Percentiles rank a stretch among this genome's conserved stretches.
phyloP scores from a whole-genome alignment of 2,888 invertebrate genomes.

The Thymelicus lineola region DNA sequence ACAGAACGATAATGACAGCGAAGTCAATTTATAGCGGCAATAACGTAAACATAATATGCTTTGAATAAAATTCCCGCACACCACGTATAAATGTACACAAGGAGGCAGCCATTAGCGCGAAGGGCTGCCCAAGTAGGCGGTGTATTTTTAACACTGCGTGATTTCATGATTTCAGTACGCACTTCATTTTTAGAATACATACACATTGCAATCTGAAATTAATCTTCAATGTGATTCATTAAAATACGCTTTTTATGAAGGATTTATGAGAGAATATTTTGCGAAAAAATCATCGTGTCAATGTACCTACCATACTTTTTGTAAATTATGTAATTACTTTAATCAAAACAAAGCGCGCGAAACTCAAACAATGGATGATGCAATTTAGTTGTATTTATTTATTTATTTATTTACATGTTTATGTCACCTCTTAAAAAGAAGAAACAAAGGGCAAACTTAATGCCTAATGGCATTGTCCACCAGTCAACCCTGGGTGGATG shows the following conservation, averaged over 20 bases:
- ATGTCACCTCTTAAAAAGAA: too few relatives aligned
- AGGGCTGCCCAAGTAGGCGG: conserved; percentile 26
- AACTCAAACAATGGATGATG: background rate
- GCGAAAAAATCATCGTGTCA: background rate
- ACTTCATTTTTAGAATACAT: conserved; percentile 66
- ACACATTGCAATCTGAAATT: conserved; percentile 49
- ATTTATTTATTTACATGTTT: too few relatives aligned
- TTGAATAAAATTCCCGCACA: conserved; percentile 40
- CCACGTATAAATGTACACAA: conserved; percentile 28
- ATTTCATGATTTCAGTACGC: conserved; percentile 63
- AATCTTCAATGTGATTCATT: conserved; percentile 41
- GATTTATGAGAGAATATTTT: background rate
- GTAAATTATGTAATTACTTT: too few relatives aligned
- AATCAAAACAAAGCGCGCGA: background rate
- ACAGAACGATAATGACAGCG: conserved; percentile 36
- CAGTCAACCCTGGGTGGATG: too few relatives aligned
- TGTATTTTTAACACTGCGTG: conserved; percentile 64
- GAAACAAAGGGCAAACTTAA: too few relatives aligned
- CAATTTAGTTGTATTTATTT: background rate
- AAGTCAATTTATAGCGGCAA: conserved; percentile 40
- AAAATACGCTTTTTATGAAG: conserved; percentile 14
- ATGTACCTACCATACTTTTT: background rate
- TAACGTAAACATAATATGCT: conserved; percentile 41
- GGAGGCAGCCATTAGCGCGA: conserved; percentile 30
- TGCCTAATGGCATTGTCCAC: too few relatives aligned